Conservation (phyloP, 2,113 vertebrate genomes). For the Centropristis striata region DNA sequence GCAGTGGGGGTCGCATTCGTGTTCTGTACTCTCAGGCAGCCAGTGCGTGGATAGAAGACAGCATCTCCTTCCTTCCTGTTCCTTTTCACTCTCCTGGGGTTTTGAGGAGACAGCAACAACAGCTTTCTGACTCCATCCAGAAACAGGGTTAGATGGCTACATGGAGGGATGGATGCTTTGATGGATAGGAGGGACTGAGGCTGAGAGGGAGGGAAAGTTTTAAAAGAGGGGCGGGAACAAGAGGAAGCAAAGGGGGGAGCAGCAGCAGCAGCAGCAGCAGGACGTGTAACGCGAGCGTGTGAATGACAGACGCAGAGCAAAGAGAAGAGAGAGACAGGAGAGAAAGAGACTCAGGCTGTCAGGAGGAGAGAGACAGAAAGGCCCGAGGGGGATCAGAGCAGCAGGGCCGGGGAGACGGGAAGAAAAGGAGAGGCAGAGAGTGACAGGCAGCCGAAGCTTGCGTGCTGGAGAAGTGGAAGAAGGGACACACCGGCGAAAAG, state of each 20-base stretch:
- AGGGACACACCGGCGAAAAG: constrained; percentile 55
- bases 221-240: constrained; percentile 79
- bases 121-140: constrained; percentile 59
- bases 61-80: constrained; percentile 68
- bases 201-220: constrained; percentile 72
- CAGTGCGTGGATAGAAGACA: constrained; percentile 65
- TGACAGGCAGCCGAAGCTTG: constrained; percentile 66
- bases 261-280: constrained; percentile 66
- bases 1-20: constrained; percentile 77
- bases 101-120: constrained; percentile 52
- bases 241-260: constrained; percentile 58
- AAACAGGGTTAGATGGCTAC: constrained; percentile 59
- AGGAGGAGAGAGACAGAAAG: constrained; percentile 74
- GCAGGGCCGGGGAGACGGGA: constrained; percentile 53
- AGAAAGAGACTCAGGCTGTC: constrained; percentile 71
- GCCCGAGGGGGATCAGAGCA: constrained; percentile 71
- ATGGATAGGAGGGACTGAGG: constrained; percentile 72
- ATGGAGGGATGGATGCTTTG: constrained; percentile 70
- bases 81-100: constrained; percentile 51
- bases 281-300: constrained; percentile 71
- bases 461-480: constrained; percentile 64
- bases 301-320: constrained; percentile 77
- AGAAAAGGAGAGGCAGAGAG: constrained; percentile 55
- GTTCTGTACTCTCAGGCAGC: constrained; percentile 73
- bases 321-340: constrained; percentile 57